These are phyloP conservation scores for Timema podura DNA, from an alignment of 2,888 invertebrate genomes.

Conservation along the genomic window DNA sequence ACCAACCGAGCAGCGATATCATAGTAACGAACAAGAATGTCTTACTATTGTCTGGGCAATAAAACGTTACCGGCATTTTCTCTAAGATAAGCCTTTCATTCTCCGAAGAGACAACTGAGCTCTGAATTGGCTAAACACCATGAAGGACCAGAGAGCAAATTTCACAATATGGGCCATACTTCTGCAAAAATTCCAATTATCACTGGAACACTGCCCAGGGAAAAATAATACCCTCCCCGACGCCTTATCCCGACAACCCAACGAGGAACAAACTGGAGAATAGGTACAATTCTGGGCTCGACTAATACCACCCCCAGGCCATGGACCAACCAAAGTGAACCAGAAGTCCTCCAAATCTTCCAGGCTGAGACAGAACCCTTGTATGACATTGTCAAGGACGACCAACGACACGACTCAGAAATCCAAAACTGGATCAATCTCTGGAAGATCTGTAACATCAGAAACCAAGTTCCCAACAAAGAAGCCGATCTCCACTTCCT, in stretches of 20 bases:
- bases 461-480: background rate
- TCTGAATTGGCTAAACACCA: background rate
- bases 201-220: background rate
- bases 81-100: background rate
- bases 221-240: background rate
- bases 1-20: background rate
- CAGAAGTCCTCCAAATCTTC: no score
- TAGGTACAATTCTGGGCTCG: background rate
- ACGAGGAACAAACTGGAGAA: background rate
- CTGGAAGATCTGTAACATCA: no score
- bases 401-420: no score
- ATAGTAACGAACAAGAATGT: background rate
- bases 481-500: background rate
- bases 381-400: no score
- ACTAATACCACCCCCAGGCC: no score
- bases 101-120: background rate
- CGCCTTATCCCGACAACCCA: background rate
- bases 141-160: background rate
- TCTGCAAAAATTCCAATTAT: background rate
- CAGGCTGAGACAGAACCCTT: no score
- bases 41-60: background rate
- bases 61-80: background rate
- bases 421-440: no score
- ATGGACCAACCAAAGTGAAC: no score
- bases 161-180: background rate